These are phyloP conservation scores for Thalassophryne amazonica DNA, from an alignment of 2,797 vertebrate species.

Conservation along the genomic window DNA sequence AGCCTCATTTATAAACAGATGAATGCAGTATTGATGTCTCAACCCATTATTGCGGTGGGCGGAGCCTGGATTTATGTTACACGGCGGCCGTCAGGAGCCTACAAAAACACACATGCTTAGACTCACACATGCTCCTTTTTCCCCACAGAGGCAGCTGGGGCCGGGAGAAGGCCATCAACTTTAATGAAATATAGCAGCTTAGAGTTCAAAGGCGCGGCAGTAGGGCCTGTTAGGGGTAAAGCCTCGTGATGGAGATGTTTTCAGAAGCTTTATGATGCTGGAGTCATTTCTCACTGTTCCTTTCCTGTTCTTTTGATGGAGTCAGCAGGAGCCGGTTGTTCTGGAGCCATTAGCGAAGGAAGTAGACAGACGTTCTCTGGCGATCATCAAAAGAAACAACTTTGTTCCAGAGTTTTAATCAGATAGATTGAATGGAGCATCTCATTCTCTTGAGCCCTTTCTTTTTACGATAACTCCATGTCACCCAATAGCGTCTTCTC, in stretches of 20 bases:
- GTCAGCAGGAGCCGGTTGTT: slow-evolving; percentile 38
- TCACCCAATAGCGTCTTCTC: slow-evolving; percentile 70
- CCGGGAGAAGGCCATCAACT: slow-evolving; percentile 49
- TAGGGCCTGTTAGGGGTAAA: slow-evolving; percentile 52
- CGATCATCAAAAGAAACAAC: slow-evolving; percentile 13
- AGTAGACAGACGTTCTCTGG: slow-evolving; percentile 25
- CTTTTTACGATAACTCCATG: slow-evolving; percentile 47
- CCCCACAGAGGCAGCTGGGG: slow-evolving; percentile 42
- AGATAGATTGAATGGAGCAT: slow-evolving; percentile 49
- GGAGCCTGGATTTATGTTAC: slow-evolving; percentile 1
- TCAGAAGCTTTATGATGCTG: slow-evolving; percentile 62
- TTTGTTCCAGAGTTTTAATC: slow-evolving; percentile 37
- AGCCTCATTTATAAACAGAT: background rate
- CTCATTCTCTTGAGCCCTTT: slow-evolving; percentile 49
- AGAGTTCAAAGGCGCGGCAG: slow-evolving; percentile 73
- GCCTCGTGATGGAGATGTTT: slow-evolving; percentile 71
- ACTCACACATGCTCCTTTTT: slow-evolving; percentile 24
- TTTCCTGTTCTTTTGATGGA: slow-evolving; percentile 60
- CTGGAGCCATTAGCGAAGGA: slow-evolving; percentile 33
- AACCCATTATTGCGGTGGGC: slow-evolving; percentile 12
- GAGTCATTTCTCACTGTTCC: slow-evolving; percentile 49
- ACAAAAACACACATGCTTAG: slow-evolving; percentile 10
- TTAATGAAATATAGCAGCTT: slow-evolving; percentile 74
- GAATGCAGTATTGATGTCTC: background rate
- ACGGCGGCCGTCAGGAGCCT: slow-evolving; percentile 1